A percentile compares a stretch with the other conserved stretches of the same genome.
Conservation (phyloP, 2,888 invertebrate species). For the Noctua janthina region DNA sequence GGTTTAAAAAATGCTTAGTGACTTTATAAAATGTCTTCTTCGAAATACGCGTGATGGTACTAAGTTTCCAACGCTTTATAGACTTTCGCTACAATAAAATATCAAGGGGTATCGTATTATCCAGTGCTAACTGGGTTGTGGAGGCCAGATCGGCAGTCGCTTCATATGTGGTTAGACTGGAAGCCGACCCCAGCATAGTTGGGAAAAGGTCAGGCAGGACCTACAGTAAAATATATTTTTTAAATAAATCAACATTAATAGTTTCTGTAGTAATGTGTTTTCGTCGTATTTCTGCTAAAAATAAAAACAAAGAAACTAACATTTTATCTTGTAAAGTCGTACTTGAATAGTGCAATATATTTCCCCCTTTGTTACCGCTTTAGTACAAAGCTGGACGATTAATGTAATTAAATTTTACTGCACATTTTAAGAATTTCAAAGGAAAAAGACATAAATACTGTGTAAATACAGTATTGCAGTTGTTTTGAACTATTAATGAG, state of each 20-base stretch:
- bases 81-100: too few species aligned
- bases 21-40: background rate
- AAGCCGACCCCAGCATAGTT: too few species aligned
- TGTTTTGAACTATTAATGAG: slow-evolving; percentile 15
- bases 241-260: background rate
- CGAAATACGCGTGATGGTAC: too few species aligned
- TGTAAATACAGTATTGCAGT: slow-evolving; percentile 10
- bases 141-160: too few species aligned
- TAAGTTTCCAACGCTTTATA: too few species aligned
- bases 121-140: too few species aligned
- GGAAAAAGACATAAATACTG: slow-evolving; percentile 38
- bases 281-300: background rate
- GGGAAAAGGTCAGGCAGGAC: too few species aligned
- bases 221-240: too few species aligned
- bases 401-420: slow-evolving; percentile 64
- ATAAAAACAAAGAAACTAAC: slow-evolving; percentile 34
- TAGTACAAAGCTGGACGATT: slow-evolving; percentile 57
- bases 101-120: too few species aligned
- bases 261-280: background rate
- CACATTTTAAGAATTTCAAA: slow-evolving; percentile 59
- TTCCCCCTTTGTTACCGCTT: slow-evolving; percentile 56
- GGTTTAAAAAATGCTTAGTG: background rate
- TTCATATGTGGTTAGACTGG: too few species aligned
- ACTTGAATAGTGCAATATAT: slow-evolving; percentile 61
- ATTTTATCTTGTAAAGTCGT: slow-evolving; percentile 54